These are phyloP conservation scores for Drosophila nigricruria DNA, from an alignment of 2,888 invertebrate genomes.

Conservation along the genomic window DNA sequence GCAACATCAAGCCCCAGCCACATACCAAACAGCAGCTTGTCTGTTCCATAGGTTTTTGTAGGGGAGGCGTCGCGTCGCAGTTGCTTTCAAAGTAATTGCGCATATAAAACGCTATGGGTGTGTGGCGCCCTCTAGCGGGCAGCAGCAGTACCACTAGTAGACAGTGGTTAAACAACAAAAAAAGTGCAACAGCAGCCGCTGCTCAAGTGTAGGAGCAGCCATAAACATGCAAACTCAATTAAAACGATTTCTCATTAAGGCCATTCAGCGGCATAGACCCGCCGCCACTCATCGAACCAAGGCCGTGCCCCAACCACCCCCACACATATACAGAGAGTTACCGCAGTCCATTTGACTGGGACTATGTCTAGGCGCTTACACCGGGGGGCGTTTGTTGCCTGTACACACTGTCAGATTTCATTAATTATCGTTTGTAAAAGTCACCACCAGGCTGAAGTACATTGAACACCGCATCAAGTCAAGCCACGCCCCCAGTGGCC, in stretches of 20 bases:
- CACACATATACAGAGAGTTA: background rate
- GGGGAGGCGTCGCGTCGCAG: constrained; percentile 14
- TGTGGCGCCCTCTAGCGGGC: constrained; percentile 6
- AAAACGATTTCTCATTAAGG: constrained; percentile 81
- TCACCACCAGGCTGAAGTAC: constrained; percentile 64
- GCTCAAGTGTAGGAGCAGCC: constrained; percentile 73
- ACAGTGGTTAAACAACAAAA: constrained; percentile 10
- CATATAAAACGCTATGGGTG: constrained; percentile 37
- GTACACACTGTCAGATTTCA: constrained; percentile 76
- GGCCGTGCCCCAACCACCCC: background rate
- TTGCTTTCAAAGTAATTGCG: constrained; percentile 76
- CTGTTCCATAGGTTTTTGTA: background rate
- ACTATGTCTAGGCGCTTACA: constrained; percentile 6
- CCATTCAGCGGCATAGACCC: constrained; percentile 56
- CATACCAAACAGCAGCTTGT: background rate
- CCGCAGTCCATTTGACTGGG: constrained; percentile 17
- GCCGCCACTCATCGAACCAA: constrained; percentile 32
- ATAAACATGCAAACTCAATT: constrained; percentile 83
- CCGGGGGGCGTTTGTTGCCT: constrained; percentile 25
- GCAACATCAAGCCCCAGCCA: background rate
- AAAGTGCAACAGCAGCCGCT: constrained; percentile 45
- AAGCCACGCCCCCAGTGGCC: background rate
- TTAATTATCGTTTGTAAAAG: constrained; percentile 80
- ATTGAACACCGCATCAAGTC: constrained; percentile 9
- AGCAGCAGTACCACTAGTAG: background rate